Percentiles rank a stretch among this genome's conserved stretches.
Evolutionary conservation across 1,140 invertebrate species (phyloP).

Genomic region (Trachymyrmex septentrionalis): DNA sequence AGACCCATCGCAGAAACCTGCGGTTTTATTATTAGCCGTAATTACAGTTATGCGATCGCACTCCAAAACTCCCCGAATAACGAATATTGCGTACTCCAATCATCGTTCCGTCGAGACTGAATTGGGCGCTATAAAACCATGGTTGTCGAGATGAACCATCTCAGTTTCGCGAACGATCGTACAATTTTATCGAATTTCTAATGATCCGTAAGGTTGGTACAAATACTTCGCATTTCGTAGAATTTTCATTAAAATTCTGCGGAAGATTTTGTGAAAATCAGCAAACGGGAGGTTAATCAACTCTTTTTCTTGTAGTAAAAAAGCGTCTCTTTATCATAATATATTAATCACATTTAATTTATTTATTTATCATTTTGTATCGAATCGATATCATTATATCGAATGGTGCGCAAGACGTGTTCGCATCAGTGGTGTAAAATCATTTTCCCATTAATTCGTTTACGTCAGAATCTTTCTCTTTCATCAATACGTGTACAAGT

Average conservation of each 20-base stretch:
- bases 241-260: not conserved
- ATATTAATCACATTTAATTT: not conserved
- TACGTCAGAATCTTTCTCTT: not conserved
- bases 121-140: conserved; percentile 81
- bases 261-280: not conserved
- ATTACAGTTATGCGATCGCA: conserved; percentile 82
- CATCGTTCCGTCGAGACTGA: conserved; percentile 77
- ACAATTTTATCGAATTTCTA: conserved; percentile 73
- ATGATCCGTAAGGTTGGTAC: conserved; percentile 82
- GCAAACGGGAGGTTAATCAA: not conserved
- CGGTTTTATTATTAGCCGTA: conserved; percentile 86
- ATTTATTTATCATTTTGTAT: not conserved
- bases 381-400: not conserved
- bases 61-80: conserved; percentile 82
- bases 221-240: not conserved
- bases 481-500: not conserved
- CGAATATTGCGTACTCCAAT: conserved; percentile 77
- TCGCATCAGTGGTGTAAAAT: not conserved
- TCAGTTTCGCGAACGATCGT: conserved; percentile 76
- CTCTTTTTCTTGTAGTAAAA: not conserved
- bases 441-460: not conserved
- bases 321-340: not conserved
- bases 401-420: not conserved
- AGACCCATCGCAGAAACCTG: conserved; percentile 79
- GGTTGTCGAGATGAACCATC: conserved; percentile 74